Percentiles rank a stretch among this genome's conserved stretches.
Conservation (phyloP, 2,888 invertebrate species). For the Agonum fuliginosum region DNA sequence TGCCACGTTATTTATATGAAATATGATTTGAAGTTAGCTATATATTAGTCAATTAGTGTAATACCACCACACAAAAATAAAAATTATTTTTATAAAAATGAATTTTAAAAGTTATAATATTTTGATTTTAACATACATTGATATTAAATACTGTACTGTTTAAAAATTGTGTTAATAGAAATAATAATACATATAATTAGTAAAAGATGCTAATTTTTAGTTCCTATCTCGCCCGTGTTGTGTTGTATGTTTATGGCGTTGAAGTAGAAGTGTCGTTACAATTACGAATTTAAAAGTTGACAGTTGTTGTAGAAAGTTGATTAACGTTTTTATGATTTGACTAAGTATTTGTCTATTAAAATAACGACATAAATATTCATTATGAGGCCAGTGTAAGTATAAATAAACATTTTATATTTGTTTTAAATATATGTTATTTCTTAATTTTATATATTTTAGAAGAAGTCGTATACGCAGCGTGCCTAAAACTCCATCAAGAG, state of each 20-base stretch:
- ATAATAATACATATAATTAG: too few species aligned
- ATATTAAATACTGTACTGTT: constrained; percentile 3
- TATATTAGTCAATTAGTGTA: too few species aligned
- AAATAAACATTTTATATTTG: not conserved
- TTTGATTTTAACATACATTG: not conserved
- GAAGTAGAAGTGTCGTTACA: constrained; percentile 13
- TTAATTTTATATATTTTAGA: not conserved
- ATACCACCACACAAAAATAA: too few species aligned
- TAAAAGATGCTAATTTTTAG: too few species aligned
- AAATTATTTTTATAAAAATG: too few species aligned
- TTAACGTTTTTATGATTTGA: not conserved
- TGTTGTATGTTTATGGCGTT: not conserved
- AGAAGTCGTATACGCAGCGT: constrained; percentile 15
- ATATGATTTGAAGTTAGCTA: not conserved
- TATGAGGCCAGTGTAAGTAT: constrained; percentile 16
- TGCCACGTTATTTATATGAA: constrained; percentile 43
- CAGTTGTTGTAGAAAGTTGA: constrained; percentile 4
- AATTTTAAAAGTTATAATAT: not conserved
- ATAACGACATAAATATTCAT: not conserved
- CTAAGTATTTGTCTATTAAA: not conserved
- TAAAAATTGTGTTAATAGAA: not conserved
- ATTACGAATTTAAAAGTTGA: constrained; percentile 34
- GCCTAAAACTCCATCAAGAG: constrained; percentile 3
- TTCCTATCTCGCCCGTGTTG: not conserved
- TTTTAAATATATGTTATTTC: not conserved